Base-by-base conservation (phyloP, 2,888 invertebrate species). In the Formica aserva region DNA sequence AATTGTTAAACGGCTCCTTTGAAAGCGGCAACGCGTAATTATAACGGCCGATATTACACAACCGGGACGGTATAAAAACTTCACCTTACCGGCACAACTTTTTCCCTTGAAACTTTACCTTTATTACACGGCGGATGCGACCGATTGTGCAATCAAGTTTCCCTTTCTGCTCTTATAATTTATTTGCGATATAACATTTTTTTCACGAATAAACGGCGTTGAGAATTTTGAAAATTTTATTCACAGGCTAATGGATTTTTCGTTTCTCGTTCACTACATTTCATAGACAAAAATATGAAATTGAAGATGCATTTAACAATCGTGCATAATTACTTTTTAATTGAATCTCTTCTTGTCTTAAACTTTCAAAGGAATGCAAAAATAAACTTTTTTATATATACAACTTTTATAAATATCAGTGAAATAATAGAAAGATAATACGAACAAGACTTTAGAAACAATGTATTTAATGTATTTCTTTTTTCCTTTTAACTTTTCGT, bases 31-130 rank as follows among this genome's bases (percentile, higher is more conserved):
- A 88, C 67, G 62, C 35, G 48, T 88, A 86, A 86, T 88, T 88
- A 84, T 85, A 83, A 88, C 74, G 83, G 83, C 86, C 80, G 48
- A 71, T 63, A 69, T 82, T 84, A 86, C 83, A 83, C 72, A 85
- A 80, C 66, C 41, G 65, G 22, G 60, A 87, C 81, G 74, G 84
- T 86, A 86, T 88, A 82, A 87, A 78, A 88, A 87, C 89, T 87
- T 82, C 66, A 66, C 83, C 80, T 75, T 83, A 55, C 55, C 81
- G 52, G 66, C 22, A 18, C 71, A 83, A 83, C 63, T 88, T 88
- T 86, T 86, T 88, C 82, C 74, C 76, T 83, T 87, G 69, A 82
- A 83, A 83, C 77, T 88, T 87, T 63, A 75, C 76, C 84, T 67
- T 87, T 83, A 82, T 88, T 87, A 80, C 84, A 74, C 82, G 77